These are phyloP conservation scores for Delia radicum DNA, from an alignment of 1,140 invertebrate genomes.

Conservation along the genomic window DNA sequence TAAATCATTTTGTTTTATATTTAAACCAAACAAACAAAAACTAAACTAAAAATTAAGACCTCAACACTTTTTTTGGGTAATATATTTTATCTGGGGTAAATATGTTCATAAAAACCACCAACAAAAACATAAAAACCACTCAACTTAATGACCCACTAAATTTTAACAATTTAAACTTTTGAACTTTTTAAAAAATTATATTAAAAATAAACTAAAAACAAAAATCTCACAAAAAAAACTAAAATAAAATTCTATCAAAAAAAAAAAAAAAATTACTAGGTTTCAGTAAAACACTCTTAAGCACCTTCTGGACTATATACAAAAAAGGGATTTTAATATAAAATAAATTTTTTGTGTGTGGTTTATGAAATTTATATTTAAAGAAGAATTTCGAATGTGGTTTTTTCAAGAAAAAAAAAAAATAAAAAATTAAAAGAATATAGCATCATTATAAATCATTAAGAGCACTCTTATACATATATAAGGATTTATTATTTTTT, in stretches of 20 bases:
- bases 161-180: conserved; percentile 1
- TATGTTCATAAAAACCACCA: neutral
- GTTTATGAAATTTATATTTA: too few species aligned
- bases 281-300: too few species aligned
- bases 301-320: neutral
- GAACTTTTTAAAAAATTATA: neutral
- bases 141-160: conserved; percentile 11
- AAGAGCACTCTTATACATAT: too few species aligned
- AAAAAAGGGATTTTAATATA: neutral
- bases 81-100: neutral
- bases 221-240: neutral
- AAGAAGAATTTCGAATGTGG: too few species aligned
- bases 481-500: too few species aligned
- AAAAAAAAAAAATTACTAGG: too few species aligned
- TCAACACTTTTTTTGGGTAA: neutral
- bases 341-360: too few species aligned
- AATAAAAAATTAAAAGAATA: too few species aligned
- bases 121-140: neutral
- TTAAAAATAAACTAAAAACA: neutral
- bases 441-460: neutral
- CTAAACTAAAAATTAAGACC: neutral
- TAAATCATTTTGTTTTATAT: neutral
- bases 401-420: too few species aligned
- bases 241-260: too few species aligned
- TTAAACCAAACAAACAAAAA: neutral